Evolutionary conservation across 1,140 invertebrate genomes (phyloP), one percentile per base, ranked within the genome.

Genomic region (Aphelenchoides fujianensis): DNA sequence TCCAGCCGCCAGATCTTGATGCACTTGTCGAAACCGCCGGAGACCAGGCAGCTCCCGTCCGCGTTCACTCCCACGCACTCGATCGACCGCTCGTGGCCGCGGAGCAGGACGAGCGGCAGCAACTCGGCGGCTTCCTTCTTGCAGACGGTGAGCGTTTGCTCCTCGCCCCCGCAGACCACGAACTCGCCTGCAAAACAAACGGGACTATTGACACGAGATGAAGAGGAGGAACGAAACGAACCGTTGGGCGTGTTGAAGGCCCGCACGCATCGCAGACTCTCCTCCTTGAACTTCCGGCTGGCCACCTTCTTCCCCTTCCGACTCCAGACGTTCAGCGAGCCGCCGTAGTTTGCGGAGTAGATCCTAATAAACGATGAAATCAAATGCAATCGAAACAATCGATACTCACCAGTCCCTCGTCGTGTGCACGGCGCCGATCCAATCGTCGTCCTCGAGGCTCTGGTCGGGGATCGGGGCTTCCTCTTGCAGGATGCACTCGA

Each of bases 1-100:
- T 79, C 75, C 23, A 77, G 69, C 64, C 82, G 80, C 82, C 82
- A 83, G 27, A 83, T 71, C 71, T 83, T 83, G 12, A 83, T 28
- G 57, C 61, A 74, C 7, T 73, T 57, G 62, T 83, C 82, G 57
- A 84, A 85, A 31, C 72, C 66, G 48, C 82, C 82, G 12, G 81
- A 83, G 30, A 84, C 62, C 5, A 83, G 32, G 12, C 72, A 41
- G 28, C 62, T 72, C 3, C 75, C 69, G 53, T 81, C 70, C 2
- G 61, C 27, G 37, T 71, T 78, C 5, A 73, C 62, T 12, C 70
- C 34, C 2, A 80, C 74, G 53, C 71, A 73, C 66, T 80, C 78
- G 19, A 80, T 74, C 36, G 69, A 73, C 36, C 79, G 69, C 31
- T 78, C 74, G 59, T 80, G 79, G 23, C 79, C 79, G 48, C 78